These are phyloP conservation scores for Lymantria dispar DNA, from an alignment of 2,888 invertebrate genomes.

Conservation along the genomic window DNA sequence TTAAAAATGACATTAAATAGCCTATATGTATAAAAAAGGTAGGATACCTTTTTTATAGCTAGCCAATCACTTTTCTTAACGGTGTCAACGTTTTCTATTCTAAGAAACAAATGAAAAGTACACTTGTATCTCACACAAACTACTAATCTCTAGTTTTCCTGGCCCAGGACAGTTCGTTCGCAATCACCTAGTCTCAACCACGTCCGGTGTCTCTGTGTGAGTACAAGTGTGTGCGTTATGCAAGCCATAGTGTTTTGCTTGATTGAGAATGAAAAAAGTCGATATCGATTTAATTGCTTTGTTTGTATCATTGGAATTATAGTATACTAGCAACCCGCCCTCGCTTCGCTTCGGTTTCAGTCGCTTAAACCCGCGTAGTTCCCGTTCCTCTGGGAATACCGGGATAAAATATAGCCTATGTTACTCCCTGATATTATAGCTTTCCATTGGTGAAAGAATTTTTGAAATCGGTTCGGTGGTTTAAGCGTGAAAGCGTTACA, in stretches of 20 bases:
- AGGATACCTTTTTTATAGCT: no score
- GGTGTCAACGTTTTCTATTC: conserved; percentile 7
- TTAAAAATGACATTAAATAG: no score
- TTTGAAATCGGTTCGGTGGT: no score
- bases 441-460: no score
- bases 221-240: conserved; percentile 30
- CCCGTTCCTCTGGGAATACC: no score
- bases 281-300: not conserved
- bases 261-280: conserved; percentile 2
- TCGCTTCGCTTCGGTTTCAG: no score
- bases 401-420: no score
- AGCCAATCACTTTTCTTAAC: not conserved
- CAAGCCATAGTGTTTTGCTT: conserved; percentile 28
- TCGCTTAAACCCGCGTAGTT: no score
- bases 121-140: conserved; percentile 13
- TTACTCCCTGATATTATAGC: no score
- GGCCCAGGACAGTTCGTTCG: conserved; percentile 27
- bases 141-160: conserved; percentile 29
- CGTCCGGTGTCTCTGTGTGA: conserved; percentile 29
- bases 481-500: no score
- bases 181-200: conserved; percentile 30
- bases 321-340: not conserved
- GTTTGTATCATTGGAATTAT: not conserved
- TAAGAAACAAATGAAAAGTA: conserved; percentile 7
- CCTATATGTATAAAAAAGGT: not conserved